Percentiles rank a stretch among this genome's conserved stretches.
phyloP scores from a whole-genome alignment of 2,888 invertebrate species.

The Leuctra nigra region DNA sequence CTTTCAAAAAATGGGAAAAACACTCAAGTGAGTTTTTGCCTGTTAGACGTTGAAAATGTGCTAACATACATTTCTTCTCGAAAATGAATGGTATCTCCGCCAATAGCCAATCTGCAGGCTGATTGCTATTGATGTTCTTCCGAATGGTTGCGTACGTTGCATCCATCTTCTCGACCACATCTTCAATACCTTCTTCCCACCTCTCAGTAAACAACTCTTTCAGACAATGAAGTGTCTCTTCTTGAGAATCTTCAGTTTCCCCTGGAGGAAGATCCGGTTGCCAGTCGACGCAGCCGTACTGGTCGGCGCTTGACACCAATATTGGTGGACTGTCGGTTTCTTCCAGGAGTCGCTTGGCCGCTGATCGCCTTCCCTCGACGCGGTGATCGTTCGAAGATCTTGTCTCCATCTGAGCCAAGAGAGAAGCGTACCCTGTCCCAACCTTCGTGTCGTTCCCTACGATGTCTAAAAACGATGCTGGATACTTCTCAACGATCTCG shows the following conservation, averaged over 20 bases:
- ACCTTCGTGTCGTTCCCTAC: not conserved
- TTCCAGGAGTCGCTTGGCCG: not conserved
- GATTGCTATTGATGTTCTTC: not conserved
- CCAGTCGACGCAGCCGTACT: not conserved
- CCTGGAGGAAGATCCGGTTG: not conserved
- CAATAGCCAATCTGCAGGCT: not conserved
- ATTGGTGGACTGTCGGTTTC: too few species aligned
- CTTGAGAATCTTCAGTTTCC: too few species aligned
- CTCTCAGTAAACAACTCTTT: too few species aligned
- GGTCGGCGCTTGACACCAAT: not conserved
- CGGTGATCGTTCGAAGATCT: not conserved
- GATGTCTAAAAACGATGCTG: not conserved
- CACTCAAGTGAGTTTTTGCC: not conserved
- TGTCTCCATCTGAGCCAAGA: not conserved
- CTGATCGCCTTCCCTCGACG: too few species aligned
- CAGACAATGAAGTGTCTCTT: too few species aligned
- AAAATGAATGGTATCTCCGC: not conserved
- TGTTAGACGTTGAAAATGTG: not conserved
- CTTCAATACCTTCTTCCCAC: not conserved
- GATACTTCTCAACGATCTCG: not conserved
- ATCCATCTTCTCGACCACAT: too few species aligned
- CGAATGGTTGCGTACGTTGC: not conserved
- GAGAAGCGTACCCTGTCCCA: not conserved
- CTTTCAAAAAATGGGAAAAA: not conserved
- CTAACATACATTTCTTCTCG: not conserved